Evolutionary conservation across 2,797 vertebrate genomes (phyloP).

Genomic region (Liparis tanakae): DNA sequence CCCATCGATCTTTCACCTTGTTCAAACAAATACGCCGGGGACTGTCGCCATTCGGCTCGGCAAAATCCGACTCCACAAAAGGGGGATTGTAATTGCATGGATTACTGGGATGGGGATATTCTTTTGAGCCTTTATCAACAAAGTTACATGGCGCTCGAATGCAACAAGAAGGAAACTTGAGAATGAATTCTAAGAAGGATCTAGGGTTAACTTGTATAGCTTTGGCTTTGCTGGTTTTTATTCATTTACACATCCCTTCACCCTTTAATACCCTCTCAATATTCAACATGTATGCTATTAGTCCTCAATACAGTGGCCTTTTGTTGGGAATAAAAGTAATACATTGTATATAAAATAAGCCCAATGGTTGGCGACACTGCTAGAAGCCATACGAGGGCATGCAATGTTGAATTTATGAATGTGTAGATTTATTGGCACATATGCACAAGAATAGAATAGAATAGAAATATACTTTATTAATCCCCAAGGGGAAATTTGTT

Average conservation of each 20-base stretch:
- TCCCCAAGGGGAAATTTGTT: too few species aligned
- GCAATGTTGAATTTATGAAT: slow-evolving; percentile 33
- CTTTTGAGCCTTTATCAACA: slow-evolving; percentile 78
- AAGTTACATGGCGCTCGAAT: slow-evolving; percentile 69
- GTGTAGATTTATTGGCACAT: slow-evolving; percentile 45
- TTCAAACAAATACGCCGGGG: slow-evolving; percentile 66
- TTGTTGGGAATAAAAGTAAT: slow-evolving; percentile 55
- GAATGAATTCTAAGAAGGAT: slow-evolving; percentile 66
- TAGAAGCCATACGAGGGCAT: slow-evolving; percentile 3
- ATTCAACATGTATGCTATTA: slow-evolving; percentile 40
- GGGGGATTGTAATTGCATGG: slow-evolving; percentile 77
- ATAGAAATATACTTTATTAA: too few species aligned
- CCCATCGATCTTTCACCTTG: slow-evolving; percentile 79
- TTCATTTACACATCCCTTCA: slow-evolving; percentile 62
- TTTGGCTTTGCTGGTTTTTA: slow-evolving; percentile 23
- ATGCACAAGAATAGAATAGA: too few species aligned
- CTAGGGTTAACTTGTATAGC: slow-evolving; percentile 48
- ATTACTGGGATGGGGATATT: slow-evolving; percentile 77
- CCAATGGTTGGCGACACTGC: slow-evolving; percentile 27
- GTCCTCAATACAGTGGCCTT: slow-evolving; percentile 57
- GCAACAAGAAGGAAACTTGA: slow-evolving; percentile 59
- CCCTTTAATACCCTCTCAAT: slow-evolving; percentile 48
- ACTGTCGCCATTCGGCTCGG: slow-evolving; percentile 50
- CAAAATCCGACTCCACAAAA: slow-evolving; percentile 75
- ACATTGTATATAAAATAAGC: slow-evolving; percentile 30